Evolutionary conservation across 2,797 vertebrate genomes (phyloP), one percentile per base, ranked within the genome.

Genomic region (Poeciliopsis gracilis): DNA sequence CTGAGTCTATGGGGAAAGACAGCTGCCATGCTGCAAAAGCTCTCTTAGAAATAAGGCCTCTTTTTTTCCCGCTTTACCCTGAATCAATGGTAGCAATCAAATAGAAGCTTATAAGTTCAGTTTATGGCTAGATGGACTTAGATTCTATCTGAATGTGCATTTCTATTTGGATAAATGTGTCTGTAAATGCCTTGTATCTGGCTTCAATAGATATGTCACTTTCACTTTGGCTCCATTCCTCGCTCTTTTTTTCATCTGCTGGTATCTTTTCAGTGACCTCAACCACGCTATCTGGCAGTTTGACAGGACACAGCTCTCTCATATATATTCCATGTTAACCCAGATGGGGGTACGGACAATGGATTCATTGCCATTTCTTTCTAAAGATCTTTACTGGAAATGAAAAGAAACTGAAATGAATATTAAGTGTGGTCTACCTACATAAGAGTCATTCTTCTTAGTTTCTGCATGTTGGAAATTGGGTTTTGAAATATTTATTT

Each of bases 11-110:
- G 63, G 30, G 82, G 81, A 86, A 91, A 89, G 90, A 92, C 89
- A 91, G 90, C 89, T 92, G 87, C 87, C 87, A 87, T 91, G 83
- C 87, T 88, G 82, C 79, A 89, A 90, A 90, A 91, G 90, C 89
- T 91, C 90, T 92, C 83, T 87, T 77, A 69, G 86, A 88, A 84
- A 93, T 88, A 84, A 87, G 76, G 36, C 86, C 76, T 28, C 66
- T 72, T 80, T 75, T 72, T 75, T 74, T 72, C 59, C 28, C 72
- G 36, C 28, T 15, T 61, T 30, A 81, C 45, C 47, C 78, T 67
- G 77, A 86, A 84, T 61, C 41, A 55, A 79, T 70, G 59, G 57
- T 88, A 85, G 79, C 77, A 87, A 86, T 88, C 73, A 88, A 85
- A 83, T 75, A 73, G 75, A 85, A 74, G 53, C 77, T 73, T 81